Conservation (phyloP, 2,888 invertebrate species). For the Hedya salicella region DNA sequence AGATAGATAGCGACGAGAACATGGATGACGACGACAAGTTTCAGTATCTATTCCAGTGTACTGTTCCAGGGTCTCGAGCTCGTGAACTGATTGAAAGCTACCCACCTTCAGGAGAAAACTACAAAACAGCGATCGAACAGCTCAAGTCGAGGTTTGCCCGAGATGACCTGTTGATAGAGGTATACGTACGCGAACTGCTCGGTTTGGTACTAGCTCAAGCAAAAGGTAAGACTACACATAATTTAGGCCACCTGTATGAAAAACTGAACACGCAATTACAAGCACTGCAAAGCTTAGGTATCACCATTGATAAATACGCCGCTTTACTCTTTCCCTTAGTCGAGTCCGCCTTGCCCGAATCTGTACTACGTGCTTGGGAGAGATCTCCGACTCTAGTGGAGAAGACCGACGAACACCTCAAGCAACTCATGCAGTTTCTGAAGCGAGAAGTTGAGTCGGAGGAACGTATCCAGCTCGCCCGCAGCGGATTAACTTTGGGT, state of each 20-base stretch:
- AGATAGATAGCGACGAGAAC: no score
- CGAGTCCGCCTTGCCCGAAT: constrained; percentile 7
- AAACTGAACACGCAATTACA: constrained; percentile 13
- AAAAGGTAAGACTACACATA: constrained; percentile 13
- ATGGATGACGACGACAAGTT: constrained; percentile 15
- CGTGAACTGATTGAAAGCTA: constrained; percentile 5
- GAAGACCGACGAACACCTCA: background rate
- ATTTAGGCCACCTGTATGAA: constrained; percentile 15
- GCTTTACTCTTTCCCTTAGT: constrained; percentile 4
- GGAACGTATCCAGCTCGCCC: constrained; percentile 3
- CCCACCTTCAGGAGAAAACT: background rate
- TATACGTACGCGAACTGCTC: constrained; percentile 8
- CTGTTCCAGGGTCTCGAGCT: constrained; percentile 11
- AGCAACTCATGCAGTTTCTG: constrained; percentile 10
- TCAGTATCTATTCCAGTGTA: constrained; percentile 15
- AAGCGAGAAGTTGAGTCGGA: constrained; percentile 11
- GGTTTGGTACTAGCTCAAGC: constrained; percentile 13
- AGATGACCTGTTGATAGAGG: background rate
- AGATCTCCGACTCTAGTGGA: background rate
- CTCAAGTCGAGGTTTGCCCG: constrained; percentile 7
- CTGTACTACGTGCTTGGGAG: constrained; percentile 1
- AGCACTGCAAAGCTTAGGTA: constrained; percentile 1
- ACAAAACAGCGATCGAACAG: constrained; percentile 4
- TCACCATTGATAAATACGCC: constrained; percentile 5
- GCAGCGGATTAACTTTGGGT: background rate